Evolutionary conservation across 2,113 vertebrate genomes (phyloP).

Genomic region (Malurus elegans): DNA sequence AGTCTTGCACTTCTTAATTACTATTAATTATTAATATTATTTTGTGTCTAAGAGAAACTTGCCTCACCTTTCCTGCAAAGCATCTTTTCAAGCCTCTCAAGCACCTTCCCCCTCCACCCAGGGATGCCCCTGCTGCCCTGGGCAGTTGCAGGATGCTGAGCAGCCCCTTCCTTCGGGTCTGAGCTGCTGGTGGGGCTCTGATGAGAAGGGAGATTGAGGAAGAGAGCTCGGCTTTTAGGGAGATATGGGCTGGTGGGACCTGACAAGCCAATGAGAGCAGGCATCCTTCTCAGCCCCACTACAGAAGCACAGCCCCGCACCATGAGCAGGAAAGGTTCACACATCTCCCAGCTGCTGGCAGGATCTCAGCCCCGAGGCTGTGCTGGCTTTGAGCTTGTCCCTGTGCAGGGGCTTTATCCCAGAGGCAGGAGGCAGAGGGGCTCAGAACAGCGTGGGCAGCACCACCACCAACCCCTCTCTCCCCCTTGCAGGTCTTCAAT

Average conservation of each 20-base stretch:
- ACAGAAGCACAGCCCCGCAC: fast-evolving
- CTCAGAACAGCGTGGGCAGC: fast-evolving
- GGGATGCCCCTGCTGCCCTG: fast-evolving
- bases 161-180: not conserved
- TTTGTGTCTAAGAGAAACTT: not conserved
- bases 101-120: not conserved
- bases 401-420: not conserved
- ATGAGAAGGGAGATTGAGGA: fast-evolving
- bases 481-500: conserved; percentile 85
- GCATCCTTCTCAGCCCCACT: fast-evolving
- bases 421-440: not conserved
- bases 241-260: too few species aligned
- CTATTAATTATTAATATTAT: not conserved
- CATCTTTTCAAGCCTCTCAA: not conserved
- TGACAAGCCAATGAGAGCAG: not conserved
- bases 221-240: not conserved
- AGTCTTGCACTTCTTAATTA: not conserved
- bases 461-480: fast-evolving
- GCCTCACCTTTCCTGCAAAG: not conserved
- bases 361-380: not conserved
- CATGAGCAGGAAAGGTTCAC: fast-evolving
- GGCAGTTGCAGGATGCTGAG: not conserved
- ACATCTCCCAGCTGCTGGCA: fast-evolving
- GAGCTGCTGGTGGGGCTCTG: not conserved
- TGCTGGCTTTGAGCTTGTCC: not conserved